These are phyloP conservation scores for Rhagonycha fulva DNA, from an alignment of 2,888 invertebrate genomes.

Conservation along the genomic window DNA sequence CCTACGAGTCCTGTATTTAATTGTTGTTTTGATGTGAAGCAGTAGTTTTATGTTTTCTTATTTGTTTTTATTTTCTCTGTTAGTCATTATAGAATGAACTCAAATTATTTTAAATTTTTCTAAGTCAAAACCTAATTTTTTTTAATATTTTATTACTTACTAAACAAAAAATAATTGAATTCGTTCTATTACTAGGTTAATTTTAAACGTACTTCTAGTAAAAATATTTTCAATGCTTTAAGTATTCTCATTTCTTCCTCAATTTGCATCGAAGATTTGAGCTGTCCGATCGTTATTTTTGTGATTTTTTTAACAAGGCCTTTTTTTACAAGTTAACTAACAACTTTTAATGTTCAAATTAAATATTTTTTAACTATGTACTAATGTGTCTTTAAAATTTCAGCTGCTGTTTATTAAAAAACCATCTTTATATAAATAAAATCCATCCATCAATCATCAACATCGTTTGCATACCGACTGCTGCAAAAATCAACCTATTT, in stretches of 20 bases:
- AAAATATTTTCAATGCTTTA: not conserved
- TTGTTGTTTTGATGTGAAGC: not conserved
- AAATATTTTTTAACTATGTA: not conserved
- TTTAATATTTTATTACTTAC: not conserved
- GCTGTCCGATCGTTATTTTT: constrained; percentile 32
- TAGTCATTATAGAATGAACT: not conserved
- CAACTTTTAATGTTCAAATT: not conserved
- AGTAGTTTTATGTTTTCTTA: not conserved
- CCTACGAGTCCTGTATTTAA: not conserved
- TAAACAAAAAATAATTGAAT: not conserved
- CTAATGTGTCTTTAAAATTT: constrained; percentile 7
- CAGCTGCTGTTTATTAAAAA: constrained; percentile 25
- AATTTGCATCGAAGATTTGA: constrained; percentile 19
- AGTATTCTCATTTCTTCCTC: constrained; percentile 8
- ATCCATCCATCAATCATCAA: constrained; percentile 11
- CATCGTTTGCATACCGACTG: constrained; percentile 30
- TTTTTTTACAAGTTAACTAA: not conserved
- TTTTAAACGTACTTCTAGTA: not conserved
- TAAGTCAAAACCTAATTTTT: not conserved
- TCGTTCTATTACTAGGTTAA: not conserved
- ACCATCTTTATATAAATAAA: constrained; percentile 6
- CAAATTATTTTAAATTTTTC: not conserved
- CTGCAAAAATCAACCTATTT: constrained; percentile 5
- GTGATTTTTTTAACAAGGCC: constrained; percentile 22
- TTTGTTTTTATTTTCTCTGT: not conserved